phyloP scores from a whole-genome alignment of 2,797 vertebrate genomes.

The Coluber constrictor region DNA sequence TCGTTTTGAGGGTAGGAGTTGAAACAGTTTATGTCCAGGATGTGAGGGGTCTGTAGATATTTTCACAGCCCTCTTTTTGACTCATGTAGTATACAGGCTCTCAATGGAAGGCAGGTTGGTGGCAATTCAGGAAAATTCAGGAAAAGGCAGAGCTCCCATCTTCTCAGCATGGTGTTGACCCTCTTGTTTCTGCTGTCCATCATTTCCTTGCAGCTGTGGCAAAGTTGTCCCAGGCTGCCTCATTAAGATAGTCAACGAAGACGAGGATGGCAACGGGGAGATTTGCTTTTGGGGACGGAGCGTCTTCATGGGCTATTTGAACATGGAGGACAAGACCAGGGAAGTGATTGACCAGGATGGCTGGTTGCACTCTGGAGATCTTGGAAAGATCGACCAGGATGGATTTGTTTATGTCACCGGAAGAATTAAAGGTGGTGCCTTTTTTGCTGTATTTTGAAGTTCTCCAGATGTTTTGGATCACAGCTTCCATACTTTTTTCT shows the following conservation, averaged over 20 bases:
- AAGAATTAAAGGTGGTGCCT: conserved; percentile 81
- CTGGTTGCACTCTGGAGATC: conserved; percentile 85
- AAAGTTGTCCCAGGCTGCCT: conserved; percentile 81
- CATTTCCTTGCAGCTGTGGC: conserved; percentile 74
- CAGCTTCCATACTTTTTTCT: not conserved
- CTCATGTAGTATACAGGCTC: too few species aligned
- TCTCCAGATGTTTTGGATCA: not conserved
- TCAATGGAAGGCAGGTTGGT: too few species aligned
- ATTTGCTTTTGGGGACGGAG: conserved; percentile 87
- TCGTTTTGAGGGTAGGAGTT: too few species aligned
- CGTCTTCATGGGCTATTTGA: conserved; percentile 88
- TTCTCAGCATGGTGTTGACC: accelerated
- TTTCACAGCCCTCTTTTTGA: too few species aligned
- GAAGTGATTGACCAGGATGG: conserved; percentile 80
- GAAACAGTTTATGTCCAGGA: too few species aligned
- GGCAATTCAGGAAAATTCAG: not conserved
- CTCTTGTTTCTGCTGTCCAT: not conserved
- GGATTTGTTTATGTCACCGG: conserved; percentile 86
- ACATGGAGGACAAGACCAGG: conserved; percentile 83
- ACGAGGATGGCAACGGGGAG: conserved; percentile 76
- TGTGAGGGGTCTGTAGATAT: too few species aligned
- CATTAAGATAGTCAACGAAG: conserved; percentile 75
- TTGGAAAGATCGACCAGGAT: conserved; percentile 77
- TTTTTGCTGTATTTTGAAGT: not conserved
- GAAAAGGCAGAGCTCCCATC: not conserved